These are phyloP conservation scores for Synanthedon andrenaeformis DNA, from an alignment of 2,888 invertebrate genomes.

Conservation along the genomic window DNA sequence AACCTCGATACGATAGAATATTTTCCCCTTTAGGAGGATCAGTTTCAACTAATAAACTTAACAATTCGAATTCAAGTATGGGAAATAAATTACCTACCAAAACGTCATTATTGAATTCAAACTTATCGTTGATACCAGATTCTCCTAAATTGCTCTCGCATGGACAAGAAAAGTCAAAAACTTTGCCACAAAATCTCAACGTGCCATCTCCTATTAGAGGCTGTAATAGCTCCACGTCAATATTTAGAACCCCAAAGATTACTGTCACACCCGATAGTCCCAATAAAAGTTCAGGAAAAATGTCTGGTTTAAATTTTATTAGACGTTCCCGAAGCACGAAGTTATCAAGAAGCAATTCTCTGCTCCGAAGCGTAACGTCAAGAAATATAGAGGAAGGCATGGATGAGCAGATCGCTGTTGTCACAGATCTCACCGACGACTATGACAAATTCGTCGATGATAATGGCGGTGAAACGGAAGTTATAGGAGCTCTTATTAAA, in stretches of 20 bases:
- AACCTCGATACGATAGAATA: constrained; percentile 59
- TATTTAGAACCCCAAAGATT: constrained; percentile 56
- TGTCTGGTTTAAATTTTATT: constrained; percentile 72
- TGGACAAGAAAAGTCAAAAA: constrained; percentile 70
- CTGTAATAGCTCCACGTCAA: constrained; percentile 56
- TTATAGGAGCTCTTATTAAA: constrained; percentile 58
- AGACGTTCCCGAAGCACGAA: constrained; percentile 80
- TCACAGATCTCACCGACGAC: constrained; percentile 50
- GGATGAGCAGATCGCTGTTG: constrained; percentile 42
- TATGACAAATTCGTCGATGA: constrained; percentile 50
- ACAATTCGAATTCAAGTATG: constrained; percentile 46
- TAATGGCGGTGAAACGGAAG: constrained; percentile 54
- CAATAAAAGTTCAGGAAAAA: constrained; percentile 66
- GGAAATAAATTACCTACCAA: constrained; percentile 35
- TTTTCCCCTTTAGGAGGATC: constrained; percentile 52
- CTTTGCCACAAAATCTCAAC: constrained; percentile 71
- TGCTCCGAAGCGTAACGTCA: constrained; percentile 70
- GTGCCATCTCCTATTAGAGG: constrained; percentile 57
- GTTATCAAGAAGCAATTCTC: constrained; percentile 75
- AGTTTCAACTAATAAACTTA: constrained; percentile 49
- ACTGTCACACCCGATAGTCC: constrained; percentile 62
- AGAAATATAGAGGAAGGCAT: constrained; percentile 58
- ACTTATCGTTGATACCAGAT: constrained; percentile 58
- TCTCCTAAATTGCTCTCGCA: constrained; percentile 56
- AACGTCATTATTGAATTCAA: constrained; percentile 51